These are phyloP conservation scores for Aix galericulata DNA, from an alignment of 2,113 vertebrate genomes.

Conservation along the genomic window DNA sequence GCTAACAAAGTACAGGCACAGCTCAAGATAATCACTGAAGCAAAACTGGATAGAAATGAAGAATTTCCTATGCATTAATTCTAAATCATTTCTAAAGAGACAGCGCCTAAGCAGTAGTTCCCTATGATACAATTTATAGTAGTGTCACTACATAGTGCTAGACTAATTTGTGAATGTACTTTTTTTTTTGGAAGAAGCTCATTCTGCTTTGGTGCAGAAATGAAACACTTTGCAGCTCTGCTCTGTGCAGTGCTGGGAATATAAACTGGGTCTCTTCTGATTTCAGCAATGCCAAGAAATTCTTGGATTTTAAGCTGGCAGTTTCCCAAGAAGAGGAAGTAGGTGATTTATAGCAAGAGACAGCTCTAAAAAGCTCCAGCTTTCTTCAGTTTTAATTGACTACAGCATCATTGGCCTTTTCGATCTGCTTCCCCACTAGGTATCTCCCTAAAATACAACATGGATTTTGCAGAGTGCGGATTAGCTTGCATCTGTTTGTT, in stretches of 20 bases:
- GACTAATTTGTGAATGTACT: background rate
- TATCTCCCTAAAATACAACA: background rate
- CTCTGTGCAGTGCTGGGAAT: constrained; percentile 20
- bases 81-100: background rate
- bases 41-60: background rate
- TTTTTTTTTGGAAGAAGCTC: background rate
- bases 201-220: constrained; percentile 20
- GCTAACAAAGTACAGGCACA: background rate
- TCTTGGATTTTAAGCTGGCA: constrained; percentile 62
- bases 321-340: constrained; percentile 49
- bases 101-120: background rate
- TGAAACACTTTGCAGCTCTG: constrained; percentile 7
- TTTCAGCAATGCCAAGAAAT: constrained; percentile 56
- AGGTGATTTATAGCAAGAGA: constrained; percentile 51
- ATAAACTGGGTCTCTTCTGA: constrained; percentile 31
- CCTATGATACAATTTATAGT: background rate
- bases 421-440: background rate
- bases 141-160: background rate
- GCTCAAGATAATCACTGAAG: background rate
- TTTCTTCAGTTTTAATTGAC: constrained; percentile 61
- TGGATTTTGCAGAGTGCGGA: background rate
- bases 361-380: constrained; percentile 52
- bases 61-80: background rate
- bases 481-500: background rate
- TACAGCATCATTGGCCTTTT: constrained; percentile 36